Conservation (phyloP, 1,140 invertebrate genomes). For the Drosophila saltans region DNA sequence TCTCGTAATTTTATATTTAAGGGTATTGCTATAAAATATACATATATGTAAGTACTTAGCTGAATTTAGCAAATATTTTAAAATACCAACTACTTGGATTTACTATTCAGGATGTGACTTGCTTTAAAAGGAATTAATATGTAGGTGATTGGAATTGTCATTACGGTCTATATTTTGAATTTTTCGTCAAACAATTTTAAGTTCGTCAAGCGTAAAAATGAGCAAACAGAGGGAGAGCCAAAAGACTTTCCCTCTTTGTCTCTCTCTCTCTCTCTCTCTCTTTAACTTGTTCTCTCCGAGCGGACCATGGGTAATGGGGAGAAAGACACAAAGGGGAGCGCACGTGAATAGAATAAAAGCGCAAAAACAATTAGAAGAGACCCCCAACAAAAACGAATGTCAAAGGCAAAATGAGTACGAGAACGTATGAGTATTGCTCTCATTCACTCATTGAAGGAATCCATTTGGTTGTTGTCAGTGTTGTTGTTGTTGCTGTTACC, state of each 20-base stretch:
- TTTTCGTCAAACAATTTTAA: constrained; percentile 25
- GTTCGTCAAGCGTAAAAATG: constrained; percentile 62
- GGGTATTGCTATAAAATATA: too few relatives aligned
- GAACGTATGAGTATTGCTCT: background rate
- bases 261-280: constrained; percentile 18
- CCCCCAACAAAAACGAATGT: constrained; percentile 7
- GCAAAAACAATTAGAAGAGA: constrained; percentile 21
- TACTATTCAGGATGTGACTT: too few relatives aligned
- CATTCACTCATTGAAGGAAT: background rate
- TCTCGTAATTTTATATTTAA: too few relatives aligned
- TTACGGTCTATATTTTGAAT: background rate
- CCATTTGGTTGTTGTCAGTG: background rate
- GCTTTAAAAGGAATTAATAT: too few relatives aligned
- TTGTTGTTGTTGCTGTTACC: background rate
- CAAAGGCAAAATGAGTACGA: constrained; percentile 15
- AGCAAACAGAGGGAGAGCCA: constrained; percentile 14
- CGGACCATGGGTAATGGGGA: background rate
- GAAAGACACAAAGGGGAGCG: background rate
- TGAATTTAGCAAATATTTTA: background rate
- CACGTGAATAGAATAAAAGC: constrained; percentile 42
- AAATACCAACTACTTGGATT: too few relatives aligned
- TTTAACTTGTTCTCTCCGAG: background rate
- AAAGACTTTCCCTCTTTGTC: constrained; percentile 15
- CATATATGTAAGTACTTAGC: too few relatives aligned
- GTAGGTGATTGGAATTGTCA: background rate